Percentiles rank a stretch among this genome's conserved stretches.
phyloP scores from a whole-genome alignment of 64 coral and sea anemone genomes.

The Stichodactyla mertensii region DNA sequence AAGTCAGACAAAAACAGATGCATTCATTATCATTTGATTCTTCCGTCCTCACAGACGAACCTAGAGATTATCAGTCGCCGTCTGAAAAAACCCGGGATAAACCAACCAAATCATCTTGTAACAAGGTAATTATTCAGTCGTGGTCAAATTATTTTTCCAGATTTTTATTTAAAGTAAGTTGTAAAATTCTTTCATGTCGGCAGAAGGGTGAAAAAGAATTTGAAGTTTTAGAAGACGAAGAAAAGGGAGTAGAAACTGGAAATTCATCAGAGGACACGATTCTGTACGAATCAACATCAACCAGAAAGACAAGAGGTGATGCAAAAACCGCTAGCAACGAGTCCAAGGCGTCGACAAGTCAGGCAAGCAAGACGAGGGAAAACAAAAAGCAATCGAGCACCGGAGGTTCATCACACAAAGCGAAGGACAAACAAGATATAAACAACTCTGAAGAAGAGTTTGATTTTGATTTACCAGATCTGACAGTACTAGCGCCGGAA shows the following conservation, averaged over 20 bases:
- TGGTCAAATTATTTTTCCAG: no score
- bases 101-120: background rate
- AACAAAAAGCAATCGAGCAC: background rate
- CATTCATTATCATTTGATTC: no score
- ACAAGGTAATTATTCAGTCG: background rate
- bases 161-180: background rate
- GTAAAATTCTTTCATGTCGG: background rate
- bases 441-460: background rate
- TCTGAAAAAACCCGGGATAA: background rate
- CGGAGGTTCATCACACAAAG: background rate
- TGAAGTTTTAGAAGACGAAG: background rate
- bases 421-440: background rate
- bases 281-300: background rate
- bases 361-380: background rate
- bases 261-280: background rate
- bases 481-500: background rate
- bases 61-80: background rate
- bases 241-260: background rate
- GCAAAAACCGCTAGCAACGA: background rate
- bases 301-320: background rate
- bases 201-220: background rate
- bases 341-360: background rate
- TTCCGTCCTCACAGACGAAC: background rate
- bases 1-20: no score
- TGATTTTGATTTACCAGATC: background rate